Evolutionary conservation across 2,888 invertebrate species (phyloP), one percentile per base, ranked within the genome.

Genomic region (Brachyptera putata): DNA sequence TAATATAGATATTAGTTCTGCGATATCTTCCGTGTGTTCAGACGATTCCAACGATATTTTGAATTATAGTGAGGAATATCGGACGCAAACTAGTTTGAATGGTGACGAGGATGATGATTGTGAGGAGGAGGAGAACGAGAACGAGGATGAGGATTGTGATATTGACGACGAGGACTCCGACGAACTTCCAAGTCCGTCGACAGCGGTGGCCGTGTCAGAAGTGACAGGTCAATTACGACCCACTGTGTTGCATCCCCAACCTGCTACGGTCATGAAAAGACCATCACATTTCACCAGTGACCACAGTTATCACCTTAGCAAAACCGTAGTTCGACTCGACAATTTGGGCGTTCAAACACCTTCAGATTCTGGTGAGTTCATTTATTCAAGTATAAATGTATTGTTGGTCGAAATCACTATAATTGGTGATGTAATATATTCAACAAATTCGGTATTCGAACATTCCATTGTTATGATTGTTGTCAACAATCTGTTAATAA

Each of bases 281-380:
- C 14, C 34, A 3, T 11, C 50, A 53, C 72, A 24, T 68, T 70
- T 37, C 36, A 48, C 41, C 14, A 74, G 74, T 66, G 90, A 80
- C 78, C 90, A 80, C 78, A 87, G 83, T 76, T 90, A 91, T 66
- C 82, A 74, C 58, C 67, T 72, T 66, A 81, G 83, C 69, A 79
- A 78, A 67, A 77, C 76, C 66, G 69, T 72, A 30, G 53, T 66
- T 68, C 69, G 60, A 77, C 77, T 85, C 64, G 86, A 86, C 70
- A 81, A 80, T 68, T 82, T 89, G 56, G 90, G 89, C 67, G 83
- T 91, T 24, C 90, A 91, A 71, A 92, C 93, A 66, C 92, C 93
- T 59, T 92, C 93, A 41, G 93, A 93, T 82, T 92, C 93, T 65
- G 91, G 93, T 85, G 79, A 87, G 86, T 81, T 46, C 5, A 46